A percentile compares a stretch with the other conserved stretches of the same genome.
These are phyloP conservation scores for Vanacampus margaritifer DNA, from an alignment of 2,113 vertebrate species.

Conservation along the genomic window DNA sequence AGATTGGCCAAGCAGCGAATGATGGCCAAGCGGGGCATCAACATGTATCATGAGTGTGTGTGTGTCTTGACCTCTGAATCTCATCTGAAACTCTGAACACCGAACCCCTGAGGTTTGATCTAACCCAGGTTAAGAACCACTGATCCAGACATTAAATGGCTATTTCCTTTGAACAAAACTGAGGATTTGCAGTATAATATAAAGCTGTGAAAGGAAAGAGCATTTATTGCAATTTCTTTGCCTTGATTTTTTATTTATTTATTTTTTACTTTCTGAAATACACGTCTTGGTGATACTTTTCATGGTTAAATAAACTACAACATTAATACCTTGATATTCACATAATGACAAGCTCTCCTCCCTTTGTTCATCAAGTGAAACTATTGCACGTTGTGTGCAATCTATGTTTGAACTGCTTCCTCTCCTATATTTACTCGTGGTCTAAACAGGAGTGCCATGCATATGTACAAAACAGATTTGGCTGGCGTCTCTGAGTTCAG, in stretches of 20 bases:
- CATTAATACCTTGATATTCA: neutral
- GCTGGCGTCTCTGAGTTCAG: constrained; percentile 50
- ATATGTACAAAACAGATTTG: constrained; percentile 76
- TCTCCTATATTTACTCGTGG: constrained; percentile 62
- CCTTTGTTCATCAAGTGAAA: constrained; percentile 11
- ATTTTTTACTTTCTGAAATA: no score
- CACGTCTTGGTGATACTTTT: no score
- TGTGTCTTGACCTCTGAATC: no score
- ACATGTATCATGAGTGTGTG: no score
- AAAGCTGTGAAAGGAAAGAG: neutral
- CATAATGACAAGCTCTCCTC: neutral
- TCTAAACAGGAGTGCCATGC: constrained; percentile 62
- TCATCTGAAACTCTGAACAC: no score
- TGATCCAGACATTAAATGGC: constrained; percentile 47
- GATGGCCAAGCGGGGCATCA: no score
- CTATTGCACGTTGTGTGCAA: constrained; percentile 35
- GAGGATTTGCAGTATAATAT: constrained; percentile 20
- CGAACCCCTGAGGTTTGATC: no score
- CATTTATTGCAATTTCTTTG: no score
- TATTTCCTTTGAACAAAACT: constrained; percentile 42
- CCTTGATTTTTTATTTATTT: no score
- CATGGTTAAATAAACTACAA: no score
- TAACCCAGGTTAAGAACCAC: no score
- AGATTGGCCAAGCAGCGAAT: no score
- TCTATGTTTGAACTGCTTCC: constrained; percentile 58